Evolutionary conservation across 1,140 invertebrate species (phyloP).

Genomic region (Vanessa tameamea): DNA sequence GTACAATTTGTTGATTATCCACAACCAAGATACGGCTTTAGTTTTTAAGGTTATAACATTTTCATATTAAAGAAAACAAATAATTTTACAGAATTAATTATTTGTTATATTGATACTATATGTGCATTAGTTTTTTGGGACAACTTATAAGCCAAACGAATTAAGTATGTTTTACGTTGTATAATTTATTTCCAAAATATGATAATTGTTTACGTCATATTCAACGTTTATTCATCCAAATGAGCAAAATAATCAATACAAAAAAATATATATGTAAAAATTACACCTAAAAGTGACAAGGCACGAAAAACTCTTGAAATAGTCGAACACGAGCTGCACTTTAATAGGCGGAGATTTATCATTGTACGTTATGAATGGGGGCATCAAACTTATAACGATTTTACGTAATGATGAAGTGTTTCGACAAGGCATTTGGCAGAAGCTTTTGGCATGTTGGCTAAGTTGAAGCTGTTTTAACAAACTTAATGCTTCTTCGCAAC

Average conservation of each 20-base stretch:
- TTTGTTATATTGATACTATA: no score
- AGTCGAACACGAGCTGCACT: slow-evolving; percentile 4
- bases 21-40: no score
- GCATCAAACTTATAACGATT: slow-evolving; percentile 17
- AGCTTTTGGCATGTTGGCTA: slow-evolving; percentile 31
- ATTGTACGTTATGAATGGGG: slow-evolving; percentile 5
- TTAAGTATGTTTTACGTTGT: neutral
- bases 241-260: neutral
- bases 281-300: no score
- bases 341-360: slow-evolving; percentile 8
- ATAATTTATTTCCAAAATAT: no score
- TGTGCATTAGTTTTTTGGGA: no score
- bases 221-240: neutral
- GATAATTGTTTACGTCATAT: no score
- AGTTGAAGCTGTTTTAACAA: slow-evolving; percentile 36
- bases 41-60: no score
- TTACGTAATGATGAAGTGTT: slow-evolving; percentile 30
- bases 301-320: slow-evolving; percentile 1
- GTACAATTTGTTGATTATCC: no score
- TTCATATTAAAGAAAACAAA: no score
- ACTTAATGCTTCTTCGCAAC: slow-evolving; percentile 31
- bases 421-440: slow-evolving; percentile 32
- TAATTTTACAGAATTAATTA: no score
- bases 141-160: neutral
- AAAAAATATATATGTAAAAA: no score